Conservation (phyloP, 2,797 vertebrate genomes). For the Chrysolophus pictus region DNA sequence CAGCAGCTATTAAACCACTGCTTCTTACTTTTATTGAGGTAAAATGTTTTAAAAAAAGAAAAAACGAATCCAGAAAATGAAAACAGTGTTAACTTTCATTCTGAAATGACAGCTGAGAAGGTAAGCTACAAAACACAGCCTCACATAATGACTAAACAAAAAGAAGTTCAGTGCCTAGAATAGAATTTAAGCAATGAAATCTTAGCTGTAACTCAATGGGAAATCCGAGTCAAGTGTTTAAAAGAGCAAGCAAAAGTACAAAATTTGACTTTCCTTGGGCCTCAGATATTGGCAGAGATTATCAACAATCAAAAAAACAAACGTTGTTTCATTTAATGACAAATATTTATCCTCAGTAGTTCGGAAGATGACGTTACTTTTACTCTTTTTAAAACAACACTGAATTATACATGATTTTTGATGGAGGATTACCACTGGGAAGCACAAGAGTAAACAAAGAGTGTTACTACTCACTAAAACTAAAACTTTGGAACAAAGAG, state of each 20-base stretch:
- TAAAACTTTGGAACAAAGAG: background rate
- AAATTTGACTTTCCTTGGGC: background rate
- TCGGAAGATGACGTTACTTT: background rate
- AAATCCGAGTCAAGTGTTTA: background rate
- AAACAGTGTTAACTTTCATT: background rate
- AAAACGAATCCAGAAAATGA: background rate
- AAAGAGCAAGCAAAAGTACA: background rate
- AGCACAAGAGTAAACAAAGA: background rate
- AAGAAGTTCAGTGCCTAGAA: background rate
- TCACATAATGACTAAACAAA: slow-evolving; percentile 26
- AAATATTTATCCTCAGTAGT: background rate
- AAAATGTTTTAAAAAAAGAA: background rate
- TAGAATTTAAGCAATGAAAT: background rate
- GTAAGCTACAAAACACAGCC: background rate
- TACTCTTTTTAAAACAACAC: background rate
- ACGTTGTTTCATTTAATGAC: background rate
- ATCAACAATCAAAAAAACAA: background rate
- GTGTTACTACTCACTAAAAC: background rate
- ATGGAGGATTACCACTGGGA: background rate
- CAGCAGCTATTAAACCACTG: background rate
- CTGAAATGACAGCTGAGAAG: background rate
- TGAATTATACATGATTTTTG: background rate
- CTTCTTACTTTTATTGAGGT: background rate
- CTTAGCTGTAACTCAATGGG: background rate
- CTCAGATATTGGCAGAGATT: background rate